Evolutionary conservation across 2,113 vertebrate species (phyloP).

Genomic region (Thermophis baileyi): DNA sequence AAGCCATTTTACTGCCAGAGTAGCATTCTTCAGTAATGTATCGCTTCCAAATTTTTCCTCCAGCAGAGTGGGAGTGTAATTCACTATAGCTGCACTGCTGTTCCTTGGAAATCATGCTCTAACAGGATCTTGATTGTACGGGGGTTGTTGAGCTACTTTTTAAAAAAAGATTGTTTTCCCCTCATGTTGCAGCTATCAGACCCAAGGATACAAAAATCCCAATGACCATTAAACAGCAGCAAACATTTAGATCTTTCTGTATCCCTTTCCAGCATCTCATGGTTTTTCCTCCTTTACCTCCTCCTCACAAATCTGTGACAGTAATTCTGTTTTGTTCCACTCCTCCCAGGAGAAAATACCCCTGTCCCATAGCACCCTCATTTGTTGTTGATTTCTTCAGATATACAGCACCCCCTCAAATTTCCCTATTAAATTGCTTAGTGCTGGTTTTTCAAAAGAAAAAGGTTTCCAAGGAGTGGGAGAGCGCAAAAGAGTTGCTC

Average conservation of each 20-base stretch:
- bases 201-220: neutral
- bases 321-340: neutral
- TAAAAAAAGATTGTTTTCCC: neutral
- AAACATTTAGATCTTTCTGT: neutral
- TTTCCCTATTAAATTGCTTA: neutral
- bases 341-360: neutral
- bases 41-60: neutral
- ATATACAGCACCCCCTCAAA: neutral
- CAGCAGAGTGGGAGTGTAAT: too few species aligned
- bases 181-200: neutral
- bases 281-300: neutral
- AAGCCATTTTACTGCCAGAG: neutral
- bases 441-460: neutral
- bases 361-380: neutral
- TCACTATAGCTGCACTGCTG: neutral
- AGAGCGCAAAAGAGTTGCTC: constrained; percentile 8
- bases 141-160: neutral
- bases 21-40: neutral
- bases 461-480: constrained; percentile 8
- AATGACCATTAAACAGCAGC: neutral
- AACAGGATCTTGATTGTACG: neutral
- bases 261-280: neutral
- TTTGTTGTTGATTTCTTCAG: neutral
- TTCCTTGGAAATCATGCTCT: neutral
- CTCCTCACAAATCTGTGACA: neutral